Percentiles rank a stretch among this genome's conserved stretches.
Evolutionary conservation across 2,888 invertebrate genomes (phyloP).

Genomic region (Trissoscelio sp.): DNA sequence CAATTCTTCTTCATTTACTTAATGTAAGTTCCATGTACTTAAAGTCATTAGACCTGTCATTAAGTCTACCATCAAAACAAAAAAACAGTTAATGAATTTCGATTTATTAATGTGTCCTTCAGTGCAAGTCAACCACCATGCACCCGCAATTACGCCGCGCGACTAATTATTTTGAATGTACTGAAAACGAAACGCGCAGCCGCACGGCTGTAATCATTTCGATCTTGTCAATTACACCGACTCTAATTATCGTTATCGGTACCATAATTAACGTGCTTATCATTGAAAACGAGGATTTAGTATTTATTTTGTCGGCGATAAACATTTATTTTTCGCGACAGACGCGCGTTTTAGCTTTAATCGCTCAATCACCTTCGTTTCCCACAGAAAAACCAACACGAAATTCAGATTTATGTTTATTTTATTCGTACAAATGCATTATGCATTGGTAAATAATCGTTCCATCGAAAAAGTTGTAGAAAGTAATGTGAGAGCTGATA

Average conservation of each 20-base stretch:
- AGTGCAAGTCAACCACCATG: conserved; percentile 13
- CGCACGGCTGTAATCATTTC: conserved; percentile 27
- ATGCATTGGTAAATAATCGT: too few relatives aligned
- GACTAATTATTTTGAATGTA: conserved; percentile 53
- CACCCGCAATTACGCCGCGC: conserved; percentile 32
- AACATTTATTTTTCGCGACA: conserved; percentile 28
- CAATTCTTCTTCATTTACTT: background rate
- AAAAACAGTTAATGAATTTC: conserved; percentile 24
- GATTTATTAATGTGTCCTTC: conserved; percentile 45
- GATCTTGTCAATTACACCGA: conserved; percentile 46
- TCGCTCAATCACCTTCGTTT: conserved; percentile 23
- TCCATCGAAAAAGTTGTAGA: too few relatives aligned
- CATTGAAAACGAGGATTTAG: conserved; percentile 9
- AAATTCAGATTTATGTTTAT: background rate
- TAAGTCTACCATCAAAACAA: background rate
- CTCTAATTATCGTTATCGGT: conserved; percentile 34
- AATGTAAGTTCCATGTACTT: background rate
- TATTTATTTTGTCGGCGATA: conserved; percentile 22
- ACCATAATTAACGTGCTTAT: conserved; percentile 35
- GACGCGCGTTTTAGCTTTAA: conserved; percentile 1
- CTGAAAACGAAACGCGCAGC: conserved; percentile 35
- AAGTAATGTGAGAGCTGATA: too few relatives aligned
- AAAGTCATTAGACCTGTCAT: conserved; percentile 16
- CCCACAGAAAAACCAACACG: background rate
- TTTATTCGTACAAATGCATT: background rate